Percentiles rank a stretch among this genome's conserved stretches.
phyloP scores from a whole-genome alignment of 2,113 vertebrate genomes.

The Dissostichus mawsoni region DNA sequence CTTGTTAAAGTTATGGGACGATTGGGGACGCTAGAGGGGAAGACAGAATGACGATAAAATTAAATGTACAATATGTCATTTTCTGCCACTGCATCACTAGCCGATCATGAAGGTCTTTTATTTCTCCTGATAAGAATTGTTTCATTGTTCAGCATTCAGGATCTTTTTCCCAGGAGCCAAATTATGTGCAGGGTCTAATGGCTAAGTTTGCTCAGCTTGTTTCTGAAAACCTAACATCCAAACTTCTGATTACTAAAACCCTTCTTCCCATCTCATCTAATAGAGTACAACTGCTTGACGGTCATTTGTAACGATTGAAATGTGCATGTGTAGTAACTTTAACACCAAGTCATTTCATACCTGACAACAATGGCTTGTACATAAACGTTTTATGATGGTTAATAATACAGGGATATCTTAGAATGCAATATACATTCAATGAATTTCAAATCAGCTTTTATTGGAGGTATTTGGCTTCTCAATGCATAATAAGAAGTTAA shows the following conservation, averaged over 20 bases:
- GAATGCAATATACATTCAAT: not conserved
- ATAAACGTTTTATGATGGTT: not conserved
- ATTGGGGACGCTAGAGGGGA: constrained; percentile 17
- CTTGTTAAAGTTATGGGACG: constrained; percentile 21
- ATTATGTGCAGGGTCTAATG: no score
- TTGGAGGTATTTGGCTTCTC: constrained; percentile 1
- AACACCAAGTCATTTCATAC: not conserved
- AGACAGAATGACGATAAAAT: constrained; percentile 20
- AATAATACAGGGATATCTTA: not conserved
- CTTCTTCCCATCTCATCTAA: no score
- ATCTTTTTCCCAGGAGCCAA: no score
- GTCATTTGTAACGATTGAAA: no score
- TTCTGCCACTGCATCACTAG: no score
- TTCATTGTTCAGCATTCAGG: no score
- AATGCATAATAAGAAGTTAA: not conserved
- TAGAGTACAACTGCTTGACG: no score
- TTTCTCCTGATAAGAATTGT: no score
- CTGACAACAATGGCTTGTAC: not conserved
- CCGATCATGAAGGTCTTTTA: no score
- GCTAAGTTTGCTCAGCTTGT: no score
- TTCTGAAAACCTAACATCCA: constrained; percentile 1
- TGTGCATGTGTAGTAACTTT: not conserved
- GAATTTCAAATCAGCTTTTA: not conserved
- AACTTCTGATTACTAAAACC: no score
- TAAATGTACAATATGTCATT: not conserved